Conservation (phyloP, 2,113 vertebrate species). For the Silurus asotus region DNA sequence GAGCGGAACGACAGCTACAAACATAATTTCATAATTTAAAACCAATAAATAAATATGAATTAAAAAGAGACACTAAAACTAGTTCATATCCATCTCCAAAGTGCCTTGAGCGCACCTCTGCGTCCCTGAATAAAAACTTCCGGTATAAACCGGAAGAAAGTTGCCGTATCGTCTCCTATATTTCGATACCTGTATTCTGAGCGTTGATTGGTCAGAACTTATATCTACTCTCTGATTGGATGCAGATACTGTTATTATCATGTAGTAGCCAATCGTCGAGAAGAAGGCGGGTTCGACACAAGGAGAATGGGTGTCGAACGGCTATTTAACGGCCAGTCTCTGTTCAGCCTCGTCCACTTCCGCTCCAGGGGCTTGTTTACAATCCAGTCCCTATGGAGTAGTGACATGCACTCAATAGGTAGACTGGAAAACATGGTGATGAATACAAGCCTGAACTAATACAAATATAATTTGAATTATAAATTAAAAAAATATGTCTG, state of each 20-base stretch:
- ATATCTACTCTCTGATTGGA: neutral
- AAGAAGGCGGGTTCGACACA: neutral
- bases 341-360: neutral
- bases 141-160: conserved; percentile 33
- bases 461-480: too few relatives aligned
- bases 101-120: neutral
- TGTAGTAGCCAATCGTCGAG: neutral
- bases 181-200: neutral
- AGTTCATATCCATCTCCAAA: neutral
- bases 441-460: too few relatives aligned
- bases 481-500: too few relatives aligned
- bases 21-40: conserved; percentile 1
- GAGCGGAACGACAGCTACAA: neutral
- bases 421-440: too few relatives aligned
- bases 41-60: neutral
- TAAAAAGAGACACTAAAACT: neutral
- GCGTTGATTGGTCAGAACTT: neutral
- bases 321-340: conserved; percentile 20
- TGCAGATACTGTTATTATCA: neutral
- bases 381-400: neutral
- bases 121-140: conserved; percentile 45
- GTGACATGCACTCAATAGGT: neutral
- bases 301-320: neutral
- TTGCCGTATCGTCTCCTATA: neutral
- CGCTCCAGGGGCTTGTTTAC: neutral